A percentile compares a stretch with the other conserved stretches of the same genome.
phyloP scores from a whole-genome alignment of 2,113 vertebrate genomes.

The Lipotes vexillifer region DNA sequence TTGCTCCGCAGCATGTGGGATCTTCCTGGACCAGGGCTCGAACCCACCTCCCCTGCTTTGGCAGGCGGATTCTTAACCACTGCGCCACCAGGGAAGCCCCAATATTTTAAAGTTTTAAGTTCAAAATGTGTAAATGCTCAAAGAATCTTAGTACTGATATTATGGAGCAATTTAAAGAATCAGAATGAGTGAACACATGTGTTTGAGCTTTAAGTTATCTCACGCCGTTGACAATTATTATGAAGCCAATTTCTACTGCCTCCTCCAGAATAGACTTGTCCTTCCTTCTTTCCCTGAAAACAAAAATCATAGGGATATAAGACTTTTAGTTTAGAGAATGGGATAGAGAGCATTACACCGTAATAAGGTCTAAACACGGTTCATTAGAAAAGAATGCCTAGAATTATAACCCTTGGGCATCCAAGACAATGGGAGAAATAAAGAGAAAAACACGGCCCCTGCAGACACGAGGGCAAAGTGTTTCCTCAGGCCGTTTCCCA shows the following conservation, averaged over 20 bases:
- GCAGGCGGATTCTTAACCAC: too few species aligned
- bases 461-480: too few species aligned
- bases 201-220: background rate
- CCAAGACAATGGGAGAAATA: background rate
- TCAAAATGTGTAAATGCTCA: background rate
- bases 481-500: background rate
- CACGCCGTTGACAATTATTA: background rate
- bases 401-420: background rate
- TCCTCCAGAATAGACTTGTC: background rate
- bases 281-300: background rate
- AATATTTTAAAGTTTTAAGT: background rate
- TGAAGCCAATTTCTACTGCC: background rate
- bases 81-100: too few species aligned
- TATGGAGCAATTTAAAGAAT: conserved; percentile 3
- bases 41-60: too few species aligned
- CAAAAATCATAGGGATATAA: background rate
- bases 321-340: background rate
- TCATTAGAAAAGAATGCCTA: background rate
- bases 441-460: background rate
- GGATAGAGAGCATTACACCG: background rate
- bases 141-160: background rate
- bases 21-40: too few species aligned
- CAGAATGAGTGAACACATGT: background rate
- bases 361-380: background rate
- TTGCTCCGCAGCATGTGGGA: too few species aligned